Percentiles rank a stretch among this genome's conserved stretches.
Evolutionary conservation across 1,140 invertebrate species (phyloP).

Genomic region (Brachionus asplanchnoidis): DNA sequence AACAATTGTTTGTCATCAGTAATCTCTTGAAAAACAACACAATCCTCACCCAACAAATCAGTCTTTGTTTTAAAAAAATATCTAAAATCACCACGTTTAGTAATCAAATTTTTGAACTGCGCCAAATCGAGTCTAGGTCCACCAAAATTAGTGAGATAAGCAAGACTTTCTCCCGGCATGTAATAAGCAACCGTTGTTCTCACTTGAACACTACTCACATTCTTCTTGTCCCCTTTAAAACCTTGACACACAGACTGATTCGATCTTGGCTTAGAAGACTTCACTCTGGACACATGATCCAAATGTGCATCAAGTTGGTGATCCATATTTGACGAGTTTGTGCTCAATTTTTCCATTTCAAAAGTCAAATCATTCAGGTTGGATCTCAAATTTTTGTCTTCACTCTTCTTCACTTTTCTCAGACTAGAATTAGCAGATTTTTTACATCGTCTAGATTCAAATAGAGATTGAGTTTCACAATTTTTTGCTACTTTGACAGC

Average conservation of each 20-base stretch:
- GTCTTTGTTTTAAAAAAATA: slow-evolving; percentile 38
- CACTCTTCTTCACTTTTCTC: background rate
- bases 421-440: background rate
- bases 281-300: slow-evolving; percentile 7
- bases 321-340: background rate
- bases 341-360: background rate
- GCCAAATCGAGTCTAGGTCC: background rate
- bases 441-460: background rate
- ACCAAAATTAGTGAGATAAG: slow-evolving; percentile 1
- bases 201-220: background rate
- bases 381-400: background rate
- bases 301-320: slow-evolving; percentile 3
- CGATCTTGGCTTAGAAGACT: background rate
- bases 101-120: background rate
- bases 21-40: slow-evolving; percentile 26
- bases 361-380: background rate
- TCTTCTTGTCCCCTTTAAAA: background rate
- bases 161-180: slow-evolving; percentile 24
- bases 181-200: slow-evolving; percentile 27
- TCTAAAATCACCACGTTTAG: slow-evolving; percentile 9
- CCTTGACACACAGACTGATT: background rate
- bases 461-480: background rate
- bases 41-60: slow-evolving; percentile 16
- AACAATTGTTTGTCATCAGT: background rate
- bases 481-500: background rate